A percentile compares a stretch with the other conserved stretches of the same genome.
Evolutionary conservation across 2,113 vertebrate genomes (phyloP).

Genomic region (Nannobrachium achirus): DNA sequence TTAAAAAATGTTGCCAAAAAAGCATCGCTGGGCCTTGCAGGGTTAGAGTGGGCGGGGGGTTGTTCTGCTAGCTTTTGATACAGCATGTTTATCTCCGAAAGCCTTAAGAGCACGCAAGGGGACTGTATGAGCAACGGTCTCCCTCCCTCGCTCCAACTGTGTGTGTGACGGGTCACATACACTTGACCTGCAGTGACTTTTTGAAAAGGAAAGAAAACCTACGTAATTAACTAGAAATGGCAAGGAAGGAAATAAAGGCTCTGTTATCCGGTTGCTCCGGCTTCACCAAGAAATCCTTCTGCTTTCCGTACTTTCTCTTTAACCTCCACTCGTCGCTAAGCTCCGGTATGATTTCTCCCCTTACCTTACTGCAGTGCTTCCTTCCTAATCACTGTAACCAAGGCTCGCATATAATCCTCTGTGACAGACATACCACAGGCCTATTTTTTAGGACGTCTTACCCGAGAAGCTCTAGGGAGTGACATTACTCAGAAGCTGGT

Average conservation of each 20-base stretch:
- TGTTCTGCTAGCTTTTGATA: constrained; percentile 28
- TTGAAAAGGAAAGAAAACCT: neutral
- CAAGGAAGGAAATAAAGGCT: neutral
- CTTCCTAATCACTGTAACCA: constrained; percentile 14
- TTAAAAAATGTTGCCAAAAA: too few relatives aligned
- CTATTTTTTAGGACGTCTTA: constrained; percentile 47
- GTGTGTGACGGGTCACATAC: constrained; percentile 2
- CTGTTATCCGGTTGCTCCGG: neutral
- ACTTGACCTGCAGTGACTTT: constrained; percentile 16
- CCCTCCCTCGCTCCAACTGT: constrained; percentile 23
- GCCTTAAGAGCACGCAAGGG: constrained; percentile 29
- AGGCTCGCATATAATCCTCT: constrained; percentile 44
- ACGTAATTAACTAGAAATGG: constrained; percentile 2
- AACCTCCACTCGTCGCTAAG: constrained; percentile 10
- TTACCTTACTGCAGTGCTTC: constrained; percentile 26
- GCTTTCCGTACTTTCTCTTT: neutral
- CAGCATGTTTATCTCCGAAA: constrained; percentile 14
- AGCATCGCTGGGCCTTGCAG: too few relatives aligned
- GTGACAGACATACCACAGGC: constrained; percentile 46
- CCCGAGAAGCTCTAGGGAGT: constrained; percentile 48
- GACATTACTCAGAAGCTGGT: constrained; percentile 49
- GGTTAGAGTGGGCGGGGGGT: too few relatives aligned
- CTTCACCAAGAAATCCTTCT: constrained; percentile 8
- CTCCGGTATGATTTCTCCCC: constrained; percentile 25
- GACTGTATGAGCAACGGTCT: constrained; percentile 14